Evolutionary conservation across 2,888 invertebrate species (phyloP).

Genomic region (Piscicola geometra): DNA sequence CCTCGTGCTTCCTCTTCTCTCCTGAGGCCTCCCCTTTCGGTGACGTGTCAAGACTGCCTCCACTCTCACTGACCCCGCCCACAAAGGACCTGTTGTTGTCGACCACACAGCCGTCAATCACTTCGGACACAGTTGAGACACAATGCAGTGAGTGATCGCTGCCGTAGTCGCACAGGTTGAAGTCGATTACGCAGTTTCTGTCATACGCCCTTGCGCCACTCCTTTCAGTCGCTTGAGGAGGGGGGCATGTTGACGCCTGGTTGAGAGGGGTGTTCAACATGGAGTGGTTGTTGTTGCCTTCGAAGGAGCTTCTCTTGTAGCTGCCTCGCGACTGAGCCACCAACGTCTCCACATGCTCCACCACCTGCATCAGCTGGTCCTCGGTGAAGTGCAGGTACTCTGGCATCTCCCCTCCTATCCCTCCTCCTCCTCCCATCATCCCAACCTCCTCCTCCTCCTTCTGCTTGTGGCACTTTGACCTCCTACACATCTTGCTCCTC

Average conservation of each 20-base stretch:
- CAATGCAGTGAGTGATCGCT: no score
- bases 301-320: not conserved
- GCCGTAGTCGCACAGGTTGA: conserved; percentile 9
- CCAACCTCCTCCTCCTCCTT: not conserved
- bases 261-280: not conserved
- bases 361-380: conserved; percentile 28
- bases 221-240: no score
- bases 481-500: conserved; percentile 17
- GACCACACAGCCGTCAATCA: not conserved
- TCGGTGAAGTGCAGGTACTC: conserved; percentile 16
- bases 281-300: not conserved
- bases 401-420: no score
- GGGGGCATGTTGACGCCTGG: not conserved
- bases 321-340: not conserved
- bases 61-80: not conserved
- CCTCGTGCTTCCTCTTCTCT: not conserved
- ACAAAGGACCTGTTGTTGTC: not conserved
- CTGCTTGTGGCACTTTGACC: not conserved
- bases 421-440: no score
- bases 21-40: not conserved
- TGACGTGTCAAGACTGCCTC: no score
- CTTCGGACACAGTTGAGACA: not conserved
- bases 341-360: conserved; percentile 23
- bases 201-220: not conserved
- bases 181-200: not conserved